Percentiles rank a stretch among this genome's conserved stretches.
Conservation (phyloP, 23 tunicate species). For the Trididemnum miniatum region DNA sequence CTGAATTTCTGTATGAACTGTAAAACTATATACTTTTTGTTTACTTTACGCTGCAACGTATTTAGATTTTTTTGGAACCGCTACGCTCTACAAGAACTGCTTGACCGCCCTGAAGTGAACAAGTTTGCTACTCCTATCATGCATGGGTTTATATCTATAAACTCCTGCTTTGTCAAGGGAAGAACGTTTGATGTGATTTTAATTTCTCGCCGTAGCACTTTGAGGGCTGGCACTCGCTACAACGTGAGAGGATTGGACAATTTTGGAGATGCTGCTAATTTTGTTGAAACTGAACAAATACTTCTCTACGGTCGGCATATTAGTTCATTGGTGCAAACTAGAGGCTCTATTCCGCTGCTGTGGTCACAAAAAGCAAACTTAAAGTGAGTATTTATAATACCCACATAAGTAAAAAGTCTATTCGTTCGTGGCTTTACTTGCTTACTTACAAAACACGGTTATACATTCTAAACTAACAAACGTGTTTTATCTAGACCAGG, state of each 20-base stretch:
- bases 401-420: too few species aligned
- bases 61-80: conserved; percentile 90
- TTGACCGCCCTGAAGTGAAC: conserved; percentile 67
- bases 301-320: conserved; percentile 62
- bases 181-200: conserved; percentile 86
- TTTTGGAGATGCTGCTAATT: conserved; percentile 92
- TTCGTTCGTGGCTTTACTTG: too few species aligned
- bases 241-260: conserved; percentile 81
- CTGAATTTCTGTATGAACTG: too few species aligned
- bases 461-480: too few species aligned
- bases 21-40: too few species aligned
- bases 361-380: conserved; percentile 94
- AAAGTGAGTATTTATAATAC: conserved; percentile 72
- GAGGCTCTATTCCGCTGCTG: conserved; percentile 92
- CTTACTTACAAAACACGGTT: too few species aligned
- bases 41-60: too few species aligned
- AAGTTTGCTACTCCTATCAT: conserved; percentile 73
- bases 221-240: conserved; percentile 92
- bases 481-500: too few species aligned
- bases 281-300: conserved; percentile 96
- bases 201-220: conserved; percentile 75
- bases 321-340: conserved; percentile 85
- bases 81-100: conserved; percentile 57
- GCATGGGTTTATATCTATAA: conserved; percentile 85
- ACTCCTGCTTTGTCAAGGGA: conserved; percentile 81